These are phyloP conservation scores for Oncorhynchus clarkii DNA, from an alignment of 2,113 vertebrate genomes.

Conservation along the genomic window DNA sequence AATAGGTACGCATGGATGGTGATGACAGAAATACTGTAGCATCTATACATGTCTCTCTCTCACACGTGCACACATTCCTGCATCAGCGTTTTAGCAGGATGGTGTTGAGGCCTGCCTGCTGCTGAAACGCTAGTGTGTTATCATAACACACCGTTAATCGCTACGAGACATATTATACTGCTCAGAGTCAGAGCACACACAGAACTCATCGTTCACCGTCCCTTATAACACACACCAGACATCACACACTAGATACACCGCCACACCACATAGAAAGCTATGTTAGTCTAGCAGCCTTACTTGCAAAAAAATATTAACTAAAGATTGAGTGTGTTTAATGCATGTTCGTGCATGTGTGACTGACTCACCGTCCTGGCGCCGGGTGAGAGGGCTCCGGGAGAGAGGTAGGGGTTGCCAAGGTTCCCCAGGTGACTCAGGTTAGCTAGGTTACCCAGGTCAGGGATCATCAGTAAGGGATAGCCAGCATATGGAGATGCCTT, in stretches of 20 bases:
- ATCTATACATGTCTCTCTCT: neutral
- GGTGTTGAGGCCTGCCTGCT: conserved; percentile 47
- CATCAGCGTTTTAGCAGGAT: conserved; percentile 20
- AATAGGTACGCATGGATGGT: neutral
- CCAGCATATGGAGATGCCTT: conserved; percentile 82
- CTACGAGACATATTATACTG: neutral
- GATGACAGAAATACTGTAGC: conserved; percentile 3
- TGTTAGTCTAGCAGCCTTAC: neutral
- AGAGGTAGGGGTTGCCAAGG: conserved; percentile 80
- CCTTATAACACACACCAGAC: neutral
- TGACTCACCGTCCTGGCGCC: conserved; percentile 82
- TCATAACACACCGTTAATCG: conserved; percentile 36
- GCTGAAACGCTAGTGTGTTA: conserved; percentile 25
- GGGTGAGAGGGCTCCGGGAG: conserved; percentile 81
- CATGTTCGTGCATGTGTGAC: too few species aligned
- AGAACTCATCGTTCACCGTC: neutral
- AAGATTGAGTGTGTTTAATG: neutral
- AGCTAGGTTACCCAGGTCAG: conserved; percentile 74
- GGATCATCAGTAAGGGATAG: conserved; percentile 93
- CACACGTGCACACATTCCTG: conserved; percentile 31
- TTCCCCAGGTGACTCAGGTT: conserved; percentile 32
- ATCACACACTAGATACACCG: neutral
- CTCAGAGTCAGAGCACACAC: neutral
- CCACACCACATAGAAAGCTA: conserved; percentile 1
- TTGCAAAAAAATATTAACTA: neutral